These are phyloP conservation scores for Rhogogaster chlorosoma DNA, from an alignment of 2,888 invertebrate genomes.

Conservation along the genomic window DNA sequence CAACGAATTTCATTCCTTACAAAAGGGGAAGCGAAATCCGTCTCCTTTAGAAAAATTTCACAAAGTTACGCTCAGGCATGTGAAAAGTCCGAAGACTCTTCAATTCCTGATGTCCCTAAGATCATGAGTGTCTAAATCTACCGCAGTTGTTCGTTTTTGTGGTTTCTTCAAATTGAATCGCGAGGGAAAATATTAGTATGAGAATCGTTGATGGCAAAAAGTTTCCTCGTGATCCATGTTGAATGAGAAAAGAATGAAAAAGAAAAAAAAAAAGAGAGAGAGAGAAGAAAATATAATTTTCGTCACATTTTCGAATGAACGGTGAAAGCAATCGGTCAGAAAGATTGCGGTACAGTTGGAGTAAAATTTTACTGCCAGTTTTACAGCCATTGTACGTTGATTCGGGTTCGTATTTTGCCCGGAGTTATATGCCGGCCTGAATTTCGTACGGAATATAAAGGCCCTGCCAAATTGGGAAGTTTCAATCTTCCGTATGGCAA, in stretches of 20 bases:
- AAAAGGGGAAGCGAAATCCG: neutral
- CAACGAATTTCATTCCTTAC: neutral
- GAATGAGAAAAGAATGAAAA: neutral
- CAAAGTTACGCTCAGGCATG: neutral
- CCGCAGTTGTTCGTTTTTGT: neutral
- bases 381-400: slow-evolving; percentile 32
- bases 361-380: slow-evolving; percentile 39
- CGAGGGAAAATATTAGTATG: neutral
- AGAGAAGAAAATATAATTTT: neutral
- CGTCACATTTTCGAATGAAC: neutral
- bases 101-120: neutral
- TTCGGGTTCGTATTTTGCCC: slow-evolving; percentile 29
- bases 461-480: slow-evolving; percentile 21
- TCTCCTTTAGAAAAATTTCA: neutral
- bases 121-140: neutral
- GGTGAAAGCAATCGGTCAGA: slow-evolving; percentile 16
- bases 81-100: neutral
- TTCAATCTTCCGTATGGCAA: slow-evolving; percentile 4
- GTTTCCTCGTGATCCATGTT: neutral
- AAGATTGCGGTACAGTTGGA: slow-evolving; percentile 4
- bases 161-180: neutral
- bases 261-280: neutral
- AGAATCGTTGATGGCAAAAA: neutral
- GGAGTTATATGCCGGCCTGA: slow-evolving; percentile 22
- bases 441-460: slow-evolving; percentile 8